phyloP scores from a whole-genome alignment of 2,113 vertebrate genomes.

The Mus spicilegus region DNA sequence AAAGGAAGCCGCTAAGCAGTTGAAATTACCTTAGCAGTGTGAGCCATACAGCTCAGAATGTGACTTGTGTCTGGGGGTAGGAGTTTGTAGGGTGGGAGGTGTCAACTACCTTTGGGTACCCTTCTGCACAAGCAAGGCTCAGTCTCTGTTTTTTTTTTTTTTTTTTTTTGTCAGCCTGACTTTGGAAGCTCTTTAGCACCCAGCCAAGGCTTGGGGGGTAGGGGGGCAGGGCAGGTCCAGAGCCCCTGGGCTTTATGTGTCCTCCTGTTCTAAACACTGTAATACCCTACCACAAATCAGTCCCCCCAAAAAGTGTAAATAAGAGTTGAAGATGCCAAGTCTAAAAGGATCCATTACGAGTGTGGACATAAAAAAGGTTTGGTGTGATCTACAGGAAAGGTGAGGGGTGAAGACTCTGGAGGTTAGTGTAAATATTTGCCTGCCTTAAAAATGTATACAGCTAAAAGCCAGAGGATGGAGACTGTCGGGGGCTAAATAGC shows the following conservation, averaged over 20 bases:
- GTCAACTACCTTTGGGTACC: background rate
- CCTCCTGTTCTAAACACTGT: slow-evolving; percentile 47
- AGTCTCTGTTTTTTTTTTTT: slow-evolving; percentile 75
- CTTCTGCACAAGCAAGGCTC: slow-evolving; percentile 83
- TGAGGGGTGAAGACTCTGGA: slow-evolving; percentile 13
- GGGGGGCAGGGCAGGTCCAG: slow-evolving; percentile 16
- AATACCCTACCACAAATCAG: slow-evolving; percentile 67
- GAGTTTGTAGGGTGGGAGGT: slow-evolving; percentile 30
- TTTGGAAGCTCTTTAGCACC: slow-evolving; percentile 88
- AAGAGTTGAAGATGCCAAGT: slow-evolving; percentile 74
- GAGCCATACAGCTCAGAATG: slow-evolving; percentile 88
- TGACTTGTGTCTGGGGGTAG: slow-evolving; percentile 83
- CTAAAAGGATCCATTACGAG: slow-evolving; percentile 70
- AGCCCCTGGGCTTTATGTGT: background rate
- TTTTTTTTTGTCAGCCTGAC: slow-evolving; percentile 83
- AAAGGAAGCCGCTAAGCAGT: slow-evolving; percentile 90
- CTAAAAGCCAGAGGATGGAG: slow-evolving; percentile 52
- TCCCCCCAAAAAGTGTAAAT: slow-evolving; percentile 68
- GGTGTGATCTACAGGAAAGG: slow-evolving; percentile 59
- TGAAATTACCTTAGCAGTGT: slow-evolving; percentile 87
- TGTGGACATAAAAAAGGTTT: slow-evolving; percentile 71
- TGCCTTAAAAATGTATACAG: slow-evolving; percentile 62
- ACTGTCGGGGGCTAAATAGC: slow-evolving; percentile 25
- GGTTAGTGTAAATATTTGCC: slow-evolving; percentile 65
- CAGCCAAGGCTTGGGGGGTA: slow-evolving; percentile 83